phyloP scores from a whole-genome alignment of 2,797 vertebrate species.

The Pseudochirops corinnae region DNA sequence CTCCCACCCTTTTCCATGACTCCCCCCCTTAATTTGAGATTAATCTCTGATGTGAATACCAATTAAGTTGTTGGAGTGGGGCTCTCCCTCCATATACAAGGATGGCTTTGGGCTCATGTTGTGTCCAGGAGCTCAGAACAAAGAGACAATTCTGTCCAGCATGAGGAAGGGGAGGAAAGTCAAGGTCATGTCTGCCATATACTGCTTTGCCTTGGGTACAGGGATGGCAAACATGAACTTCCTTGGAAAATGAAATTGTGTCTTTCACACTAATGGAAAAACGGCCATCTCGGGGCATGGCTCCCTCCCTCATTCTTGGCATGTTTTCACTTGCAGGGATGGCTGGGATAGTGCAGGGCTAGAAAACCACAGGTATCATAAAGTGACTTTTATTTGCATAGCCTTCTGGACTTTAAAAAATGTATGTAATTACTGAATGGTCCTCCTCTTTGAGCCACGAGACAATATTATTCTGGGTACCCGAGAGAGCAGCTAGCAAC shows the following conservation, averaged over 20 bases:
- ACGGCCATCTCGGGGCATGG: not conserved
- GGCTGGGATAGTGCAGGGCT: not conserved
- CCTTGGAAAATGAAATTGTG: not conserved
- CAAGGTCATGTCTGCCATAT: not conserved
- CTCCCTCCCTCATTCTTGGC: not conserved
- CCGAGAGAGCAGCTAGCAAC: not conserved
- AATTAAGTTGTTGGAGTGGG: not conserved
- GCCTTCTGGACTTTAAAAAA: not conserved
- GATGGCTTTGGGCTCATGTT: not conserved
- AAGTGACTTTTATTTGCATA: not conserved
- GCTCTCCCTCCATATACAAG: not conserved
- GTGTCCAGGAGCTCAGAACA: not conserved
- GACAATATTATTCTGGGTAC: not conserved
- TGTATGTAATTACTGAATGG: not conserved
- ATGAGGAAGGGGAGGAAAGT: not conserved
- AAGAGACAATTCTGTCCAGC: not conserved
- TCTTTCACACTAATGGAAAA: not conserved
- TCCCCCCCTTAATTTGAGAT: not conserved
- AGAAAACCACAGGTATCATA: not conserved
- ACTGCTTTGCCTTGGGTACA: not conserved
- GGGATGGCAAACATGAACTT: not conserved
- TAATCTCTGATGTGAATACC: not conserved
- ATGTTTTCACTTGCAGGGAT: not conserved
- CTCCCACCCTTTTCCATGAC: not conserved
- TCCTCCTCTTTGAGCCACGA: not conserved